Evolutionary conservation across 2,113 vertebrate species (phyloP).

Genomic region (Gorsachius goisagi): DNA sequence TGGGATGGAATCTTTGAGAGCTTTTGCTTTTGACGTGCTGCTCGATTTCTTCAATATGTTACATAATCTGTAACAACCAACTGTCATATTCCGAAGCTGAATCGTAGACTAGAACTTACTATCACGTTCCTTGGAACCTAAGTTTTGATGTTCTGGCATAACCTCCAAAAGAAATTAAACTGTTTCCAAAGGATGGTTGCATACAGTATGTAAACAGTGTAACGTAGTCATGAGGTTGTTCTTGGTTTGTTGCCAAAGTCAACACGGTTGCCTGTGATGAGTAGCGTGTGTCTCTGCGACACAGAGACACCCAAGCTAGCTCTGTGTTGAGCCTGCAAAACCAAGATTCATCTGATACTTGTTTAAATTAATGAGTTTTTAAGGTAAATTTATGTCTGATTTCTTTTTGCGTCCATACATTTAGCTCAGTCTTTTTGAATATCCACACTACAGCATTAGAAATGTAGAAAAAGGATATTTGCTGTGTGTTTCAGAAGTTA

Average conservation of each 20-base stretch:
- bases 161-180: neutral
- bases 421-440: neutral
- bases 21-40: neutral
- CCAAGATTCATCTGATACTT: neutral
- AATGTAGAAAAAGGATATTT: neutral
- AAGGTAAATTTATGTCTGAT: neutral
- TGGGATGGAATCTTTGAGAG: neutral
- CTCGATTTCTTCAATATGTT: neutral
- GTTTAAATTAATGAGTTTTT: neutral
- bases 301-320: neutral
- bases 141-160: neutral
- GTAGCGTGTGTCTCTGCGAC: neutral
- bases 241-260: neutral
- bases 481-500: constrained; percentile 73
- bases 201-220: neutral
- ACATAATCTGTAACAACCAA: neutral
- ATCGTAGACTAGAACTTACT: neutral
- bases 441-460: neutral
- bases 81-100: neutral
- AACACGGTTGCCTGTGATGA: neutral
- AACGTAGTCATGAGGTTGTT: neutral
- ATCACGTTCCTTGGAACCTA: neutral
- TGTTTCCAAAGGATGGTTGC: neutral
- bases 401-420: neutral
- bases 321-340: neutral